Conservation (phyloP, 2,888 invertebrate species). For the Panzeria rudis region DNA sequence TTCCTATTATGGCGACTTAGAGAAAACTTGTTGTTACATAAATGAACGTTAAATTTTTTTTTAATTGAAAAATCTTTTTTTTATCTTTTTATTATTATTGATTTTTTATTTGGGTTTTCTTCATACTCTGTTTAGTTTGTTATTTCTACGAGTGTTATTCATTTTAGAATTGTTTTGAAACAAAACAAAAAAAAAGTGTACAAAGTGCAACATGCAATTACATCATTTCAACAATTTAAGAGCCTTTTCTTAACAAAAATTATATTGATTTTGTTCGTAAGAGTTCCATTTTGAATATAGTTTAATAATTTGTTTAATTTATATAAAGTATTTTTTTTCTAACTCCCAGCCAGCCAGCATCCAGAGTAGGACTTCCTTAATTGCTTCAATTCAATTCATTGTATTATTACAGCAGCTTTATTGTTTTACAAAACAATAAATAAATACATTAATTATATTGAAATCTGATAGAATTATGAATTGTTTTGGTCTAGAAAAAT, state of each 20-base stretch:
- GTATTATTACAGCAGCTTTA: constrained; percentile 16
- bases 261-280: not conserved
- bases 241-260: not conserved
- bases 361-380: constrained; percentile 7
- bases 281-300: not conserved
- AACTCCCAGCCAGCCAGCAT: not conserved
- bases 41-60: constrained; percentile 62
- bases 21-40: constrained; percentile 72
- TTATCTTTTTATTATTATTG: constrained; percentile 50
- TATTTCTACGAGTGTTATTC: constrained; percentile 15
- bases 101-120: constrained; percentile 17
- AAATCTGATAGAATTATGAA: constrained; percentile 40
- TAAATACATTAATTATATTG: not conserved
- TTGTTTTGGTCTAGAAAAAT: too few species aligned
- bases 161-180: constrained; percentile 19
- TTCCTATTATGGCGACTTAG: constrained; percentile 71
- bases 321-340: not conserved
- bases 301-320: constrained; percentile 16
- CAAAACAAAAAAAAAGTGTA: constrained; percentile 17
- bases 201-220: constrained; percentile 69
- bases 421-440: not conserved
- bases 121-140: not conserved
- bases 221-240: constrained; percentile 64
- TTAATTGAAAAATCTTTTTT: constrained; percentile 43
- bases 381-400: constrained; percentile 74